These are phyloP conservation scores for Corbicula japonica DNA, from an alignment of 2,888 invertebrate species.

Conservation along the genomic window DNA sequence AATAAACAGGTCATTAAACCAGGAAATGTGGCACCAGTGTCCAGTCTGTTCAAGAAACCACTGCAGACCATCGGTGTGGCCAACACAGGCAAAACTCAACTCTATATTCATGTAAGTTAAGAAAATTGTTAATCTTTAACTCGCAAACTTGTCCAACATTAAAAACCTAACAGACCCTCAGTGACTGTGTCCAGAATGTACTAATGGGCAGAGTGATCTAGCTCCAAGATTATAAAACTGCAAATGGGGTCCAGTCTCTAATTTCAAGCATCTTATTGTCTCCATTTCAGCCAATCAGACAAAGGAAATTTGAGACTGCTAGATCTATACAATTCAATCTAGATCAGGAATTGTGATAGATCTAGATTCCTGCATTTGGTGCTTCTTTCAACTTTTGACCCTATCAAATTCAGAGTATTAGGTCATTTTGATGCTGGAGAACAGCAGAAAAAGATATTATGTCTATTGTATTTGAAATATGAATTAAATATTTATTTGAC, in stretches of 20 bases:
- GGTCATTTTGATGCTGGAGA: no score
- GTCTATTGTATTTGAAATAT: no score
- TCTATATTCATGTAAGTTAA: slow-evolving; percentile 30
- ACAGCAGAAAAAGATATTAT: no score
- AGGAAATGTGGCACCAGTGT: not conserved
- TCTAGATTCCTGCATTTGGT: no score
- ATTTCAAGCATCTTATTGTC: not conserved
- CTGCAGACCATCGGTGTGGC: slow-evolving; percentile 8
- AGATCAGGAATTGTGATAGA: no score
- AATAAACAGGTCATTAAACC: slow-evolving; percentile 19
- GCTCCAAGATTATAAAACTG: no score
- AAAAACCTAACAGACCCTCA: not conserved
- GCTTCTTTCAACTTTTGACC: no score
- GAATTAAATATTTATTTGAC: not conserved
- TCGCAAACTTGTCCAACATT: not conserved
- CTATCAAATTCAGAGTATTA: no score
- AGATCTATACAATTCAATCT: no score
- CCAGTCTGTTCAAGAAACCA: slow-evolving; percentile 6
- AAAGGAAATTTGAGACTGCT: not conserved
- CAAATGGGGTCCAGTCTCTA: not conserved
- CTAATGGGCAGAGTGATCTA: not conserved
- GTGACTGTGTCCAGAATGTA: not conserved
- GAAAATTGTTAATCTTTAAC: not conserved
- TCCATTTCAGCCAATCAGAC: not conserved
- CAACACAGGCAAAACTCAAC: not conserved